phyloP scores from a whole-genome alignment of 1,140 invertebrate genomes.

The Galendromus occidentalis region DNA sequence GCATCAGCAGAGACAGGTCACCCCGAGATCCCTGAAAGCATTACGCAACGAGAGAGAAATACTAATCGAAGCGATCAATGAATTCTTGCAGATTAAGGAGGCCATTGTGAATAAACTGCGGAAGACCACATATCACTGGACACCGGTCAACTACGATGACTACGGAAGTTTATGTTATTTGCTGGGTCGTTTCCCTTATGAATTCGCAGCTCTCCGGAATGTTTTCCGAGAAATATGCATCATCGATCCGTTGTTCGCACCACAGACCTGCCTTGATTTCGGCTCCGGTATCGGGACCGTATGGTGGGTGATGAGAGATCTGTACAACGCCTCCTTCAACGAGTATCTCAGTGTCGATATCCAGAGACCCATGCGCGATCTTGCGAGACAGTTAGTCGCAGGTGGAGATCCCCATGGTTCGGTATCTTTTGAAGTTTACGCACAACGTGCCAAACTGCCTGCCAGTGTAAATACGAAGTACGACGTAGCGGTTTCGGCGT shows the following conservation, averaged over 20 bases:
- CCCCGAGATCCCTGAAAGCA: no score
- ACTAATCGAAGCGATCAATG: no score
- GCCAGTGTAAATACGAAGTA: conserved; percentile 40
- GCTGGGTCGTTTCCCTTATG: conserved; percentile 40
- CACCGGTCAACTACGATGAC: conserved; percentile 33
- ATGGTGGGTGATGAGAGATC: conserved; percentile 49
- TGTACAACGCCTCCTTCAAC: conserved; percentile 46
- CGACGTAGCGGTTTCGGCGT: conserved; percentile 58
- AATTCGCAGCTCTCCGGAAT: conserved; percentile 47
- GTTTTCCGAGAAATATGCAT: conserved; percentile 50
- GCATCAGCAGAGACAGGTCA: no score
- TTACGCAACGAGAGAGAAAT: no score
- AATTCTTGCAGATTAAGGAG: neutral
- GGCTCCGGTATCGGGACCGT: conserved; percentile 68
- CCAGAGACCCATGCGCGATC: conserved; percentile 53
- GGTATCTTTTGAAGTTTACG: conserved; percentile 28
- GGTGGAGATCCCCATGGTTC: conserved; percentile 32
- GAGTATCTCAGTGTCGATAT: conserved; percentile 65
- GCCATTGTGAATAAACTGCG: neutral
- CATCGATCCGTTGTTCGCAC: conserved; percentile 43
- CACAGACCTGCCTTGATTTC: conserved; percentile 61
- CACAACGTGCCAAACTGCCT: conserved; percentile 6
- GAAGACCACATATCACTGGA: neutral
- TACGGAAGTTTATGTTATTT: conserved; percentile 45
- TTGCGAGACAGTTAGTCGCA: conserved; percentile 46